Evolutionary conservation across 2,797 vertebrate species (phyloP).

Genomic region (Tamandua tetradactyla): DNA sequence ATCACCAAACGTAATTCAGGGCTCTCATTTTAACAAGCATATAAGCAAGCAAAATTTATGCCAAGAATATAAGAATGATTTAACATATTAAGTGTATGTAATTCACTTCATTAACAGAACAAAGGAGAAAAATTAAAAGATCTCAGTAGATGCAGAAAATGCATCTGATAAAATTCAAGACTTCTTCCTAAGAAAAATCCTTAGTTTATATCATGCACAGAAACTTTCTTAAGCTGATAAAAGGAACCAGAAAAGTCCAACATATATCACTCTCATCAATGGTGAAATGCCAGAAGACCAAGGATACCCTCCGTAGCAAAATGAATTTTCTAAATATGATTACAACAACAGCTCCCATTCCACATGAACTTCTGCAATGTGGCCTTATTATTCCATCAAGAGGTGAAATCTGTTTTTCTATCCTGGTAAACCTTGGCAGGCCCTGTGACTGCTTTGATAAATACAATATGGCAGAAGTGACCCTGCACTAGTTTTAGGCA

Average conservation of each 20-base stretch:
- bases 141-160: neutral
- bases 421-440: neutral
- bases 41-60: constrained; percentile 42
- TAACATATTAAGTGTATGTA: constrained; percentile 41
- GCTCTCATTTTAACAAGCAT: neutral
- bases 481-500: neutral
- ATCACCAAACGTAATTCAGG: neutral
- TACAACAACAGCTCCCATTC: neutral
- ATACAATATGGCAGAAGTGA: neutral
- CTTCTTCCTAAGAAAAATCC: neutral
- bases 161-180: neutral
- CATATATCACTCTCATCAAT: neutral
- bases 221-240: neutral
- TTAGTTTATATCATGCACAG: neutral
- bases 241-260: neutral
- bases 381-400: neutral
- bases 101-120: neutral
- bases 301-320: neutral
- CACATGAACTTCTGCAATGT: neutral
- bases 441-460: neutral
- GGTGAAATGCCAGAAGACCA: neutral
- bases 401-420: neutral
- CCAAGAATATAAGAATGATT: neutral
- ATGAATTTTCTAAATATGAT: neutral
- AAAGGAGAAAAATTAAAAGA: neutral